These are phyloP conservation scores for Lineus longissimus DNA, from an alignment of 1,140 invertebrate species.

Conservation along the genomic window DNA sequence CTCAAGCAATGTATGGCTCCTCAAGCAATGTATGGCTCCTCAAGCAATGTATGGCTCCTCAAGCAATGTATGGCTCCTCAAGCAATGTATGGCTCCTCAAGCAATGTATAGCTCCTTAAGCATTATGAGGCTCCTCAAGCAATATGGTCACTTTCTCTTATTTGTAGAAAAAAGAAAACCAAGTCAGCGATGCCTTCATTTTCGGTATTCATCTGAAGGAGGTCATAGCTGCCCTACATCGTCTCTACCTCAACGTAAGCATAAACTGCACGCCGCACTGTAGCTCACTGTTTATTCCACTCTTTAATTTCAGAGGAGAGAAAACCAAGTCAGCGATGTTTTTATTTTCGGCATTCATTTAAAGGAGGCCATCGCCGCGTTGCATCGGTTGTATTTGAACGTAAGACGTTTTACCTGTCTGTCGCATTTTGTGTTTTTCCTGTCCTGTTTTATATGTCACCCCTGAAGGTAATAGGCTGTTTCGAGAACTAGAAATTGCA, in stretches of 20 bases:
- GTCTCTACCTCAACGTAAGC: slow-evolving; percentile 49
- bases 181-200: slow-evolving; percentile 43
- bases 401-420: too few relatives aligned
- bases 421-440: background rate
- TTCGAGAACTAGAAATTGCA: background rate
- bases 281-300: slow-evolving; percentile 1
- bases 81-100: too few relatives aligned
- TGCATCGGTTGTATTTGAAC: slow-evolving; percentile 48
- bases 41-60: too few relatives aligned
- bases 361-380: slow-evolving; percentile 47
- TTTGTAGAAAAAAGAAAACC: slow-evolving; percentile 35
- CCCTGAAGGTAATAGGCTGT: background rate
- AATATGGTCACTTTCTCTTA: background rate
- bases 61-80: too few relatives aligned
- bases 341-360: slow-evolving; percentile 49
- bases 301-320: slow-evolving; percentile 31
- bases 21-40: too few relatives aligned
- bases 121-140: too few relatives aligned
- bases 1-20: too few relatives aligned
- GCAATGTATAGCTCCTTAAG: too few relatives aligned
- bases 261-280: background rate
- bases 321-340: slow-evolving; percentile 36
- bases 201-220: slow-evolving; percentile 49
- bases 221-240: slow-evolving; percentile 46
- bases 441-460: background rate